A percentile compares a stretch with the other conserved stretches of the same genome.
phyloP scores from a whole-genome alignment of 2,113 vertebrate genomes.

The Anoplopoma fimbria region DNA sequence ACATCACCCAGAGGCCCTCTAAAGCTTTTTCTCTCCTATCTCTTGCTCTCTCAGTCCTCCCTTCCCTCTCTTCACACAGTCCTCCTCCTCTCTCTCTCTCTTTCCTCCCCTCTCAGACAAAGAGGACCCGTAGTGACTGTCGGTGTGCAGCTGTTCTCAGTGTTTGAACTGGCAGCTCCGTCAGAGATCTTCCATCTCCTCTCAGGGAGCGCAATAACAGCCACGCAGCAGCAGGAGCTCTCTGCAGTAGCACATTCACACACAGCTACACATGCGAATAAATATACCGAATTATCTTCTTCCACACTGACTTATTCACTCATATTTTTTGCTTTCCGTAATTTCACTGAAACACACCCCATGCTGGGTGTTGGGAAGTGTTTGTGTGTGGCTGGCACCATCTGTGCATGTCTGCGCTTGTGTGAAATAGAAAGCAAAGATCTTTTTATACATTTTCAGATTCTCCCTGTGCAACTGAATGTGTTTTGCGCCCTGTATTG shows the following conservation, averaged over 20 bases:
- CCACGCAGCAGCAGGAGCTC: slow-evolving; percentile 17
- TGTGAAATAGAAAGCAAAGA: background rate
- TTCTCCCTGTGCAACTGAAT: background rate
- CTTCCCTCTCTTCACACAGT: background rate
- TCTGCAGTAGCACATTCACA: background rate
- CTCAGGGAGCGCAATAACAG: slow-evolving; percentile 7
- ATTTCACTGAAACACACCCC: background rate
- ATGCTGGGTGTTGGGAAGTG: slow-evolving; percentile 3
- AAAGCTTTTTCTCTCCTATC: background rate
- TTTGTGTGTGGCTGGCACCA: background rate
- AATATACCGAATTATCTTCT: background rate
- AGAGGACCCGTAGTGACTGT: slow-evolving; percentile 12
- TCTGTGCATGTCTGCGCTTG: background rate
- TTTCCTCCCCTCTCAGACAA: slow-evolving; percentile 15
- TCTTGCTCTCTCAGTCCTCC: background rate
- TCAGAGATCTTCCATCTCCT: slow-evolving; percentile 10
- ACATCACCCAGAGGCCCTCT: slow-evolving; percentile 10
- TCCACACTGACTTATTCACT: slow-evolving; percentile 7
- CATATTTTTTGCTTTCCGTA: background rate
- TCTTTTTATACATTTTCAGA: background rate
- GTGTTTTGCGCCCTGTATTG: too few relatives aligned
- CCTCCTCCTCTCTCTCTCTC: background rate
- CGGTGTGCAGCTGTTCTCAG: slow-evolving; percentile 50
- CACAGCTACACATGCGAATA: background rate
- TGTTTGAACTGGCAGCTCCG: slow-evolving; percentile 49